A percentile compares a stretch with the other conserved stretches of the same genome.
Conservation (phyloP, 2,113 vertebrate genomes). For the Conger conger region DNA sequence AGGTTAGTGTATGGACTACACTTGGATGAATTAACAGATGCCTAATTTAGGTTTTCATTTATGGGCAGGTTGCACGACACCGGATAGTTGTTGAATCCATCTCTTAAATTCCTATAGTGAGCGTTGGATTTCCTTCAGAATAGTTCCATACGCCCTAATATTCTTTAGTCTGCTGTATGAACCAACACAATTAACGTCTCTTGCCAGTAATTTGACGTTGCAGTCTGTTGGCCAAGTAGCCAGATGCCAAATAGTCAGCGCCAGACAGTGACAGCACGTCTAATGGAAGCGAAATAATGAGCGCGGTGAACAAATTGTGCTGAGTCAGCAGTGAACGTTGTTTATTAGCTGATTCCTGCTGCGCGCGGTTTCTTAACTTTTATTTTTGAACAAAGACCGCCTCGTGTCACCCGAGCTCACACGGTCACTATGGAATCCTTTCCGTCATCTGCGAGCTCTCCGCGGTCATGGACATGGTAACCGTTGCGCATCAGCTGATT, state of each 20-base stretch:
- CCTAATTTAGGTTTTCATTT: not conserved
- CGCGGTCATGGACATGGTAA: not conserved
- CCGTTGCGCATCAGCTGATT: slow-evolving; percentile 21
- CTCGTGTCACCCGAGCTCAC: not conserved
- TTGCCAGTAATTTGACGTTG: not conserved
- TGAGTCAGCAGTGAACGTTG: too few species aligned
- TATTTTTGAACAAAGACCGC: slow-evolving; percentile 13
- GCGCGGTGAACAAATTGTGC: too few species aligned
- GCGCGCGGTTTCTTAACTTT: too few species aligned
- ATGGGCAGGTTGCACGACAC: not conserved
- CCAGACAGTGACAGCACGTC: too few species aligned
- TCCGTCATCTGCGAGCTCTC: not conserved
- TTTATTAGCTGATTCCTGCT: too few species aligned
- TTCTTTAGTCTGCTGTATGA: not conserved
- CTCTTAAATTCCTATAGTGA: not conserved
- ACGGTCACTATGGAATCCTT: not conserved
- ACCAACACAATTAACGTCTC: not conserved
- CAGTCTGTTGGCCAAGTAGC: not conserved
- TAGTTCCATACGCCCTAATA: not conserved
- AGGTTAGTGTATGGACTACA: not conserved
- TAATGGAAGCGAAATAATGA: too few species aligned
- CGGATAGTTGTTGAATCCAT: slow-evolving; percentile 12
- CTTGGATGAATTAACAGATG: slow-evolving; percentile 21
- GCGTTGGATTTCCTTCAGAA: slow-evolving; percentile 1
- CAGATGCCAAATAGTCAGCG: not conserved